Percentiles rank a stretch among this genome's conserved stretches.
Conservation (phyloP, 2,797 vertebrate genomes). For the Triplophysa bombifrons region DNA sequence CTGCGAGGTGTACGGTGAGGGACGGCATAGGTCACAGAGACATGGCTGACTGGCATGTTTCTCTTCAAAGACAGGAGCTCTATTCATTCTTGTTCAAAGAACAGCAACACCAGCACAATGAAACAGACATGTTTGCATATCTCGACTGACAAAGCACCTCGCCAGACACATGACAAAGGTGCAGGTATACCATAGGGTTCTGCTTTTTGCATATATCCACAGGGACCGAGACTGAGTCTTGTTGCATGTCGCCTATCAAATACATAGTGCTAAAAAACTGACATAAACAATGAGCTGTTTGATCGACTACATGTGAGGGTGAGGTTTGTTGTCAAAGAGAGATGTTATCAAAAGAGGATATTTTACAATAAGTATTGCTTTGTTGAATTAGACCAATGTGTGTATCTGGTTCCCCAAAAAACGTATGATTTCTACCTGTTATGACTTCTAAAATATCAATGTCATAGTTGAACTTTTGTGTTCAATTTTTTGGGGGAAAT, state of each 20-base stretch:
- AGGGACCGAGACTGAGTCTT: constrained; percentile 5
- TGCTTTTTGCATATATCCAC: constrained; percentile 49
- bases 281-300: neutral
- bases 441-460: neutral
- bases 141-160: constrained; percentile 60
- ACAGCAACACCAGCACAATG: constrained; percentile 63
- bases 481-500: no score
- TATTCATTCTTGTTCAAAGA: constrained; percentile 51
- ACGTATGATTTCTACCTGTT: neutral
- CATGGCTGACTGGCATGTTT: constrained; percentile 44
- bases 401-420: no score
- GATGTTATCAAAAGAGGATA: neutral
- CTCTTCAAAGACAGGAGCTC: constrained; percentile 47
- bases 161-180: constrained; percentile 18
- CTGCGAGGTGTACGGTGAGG: constrained; percentile 45
- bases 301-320: neutral
- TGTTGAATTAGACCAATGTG: no score
- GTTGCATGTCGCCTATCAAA: neutral
- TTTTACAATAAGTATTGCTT: no score
- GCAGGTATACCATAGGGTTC: constrained; percentile 52
- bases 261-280: neutral
- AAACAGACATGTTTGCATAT: constrained; percentile 66
- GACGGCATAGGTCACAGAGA: constrained; percentile 42
- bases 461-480: neutral
- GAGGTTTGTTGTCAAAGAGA: neutral